These are phyloP conservation scores for Echinarachnius parma DNA, from an alignment of 53 echinoderm and acorn worm genomes.

Conservation along the genomic window DNA sequence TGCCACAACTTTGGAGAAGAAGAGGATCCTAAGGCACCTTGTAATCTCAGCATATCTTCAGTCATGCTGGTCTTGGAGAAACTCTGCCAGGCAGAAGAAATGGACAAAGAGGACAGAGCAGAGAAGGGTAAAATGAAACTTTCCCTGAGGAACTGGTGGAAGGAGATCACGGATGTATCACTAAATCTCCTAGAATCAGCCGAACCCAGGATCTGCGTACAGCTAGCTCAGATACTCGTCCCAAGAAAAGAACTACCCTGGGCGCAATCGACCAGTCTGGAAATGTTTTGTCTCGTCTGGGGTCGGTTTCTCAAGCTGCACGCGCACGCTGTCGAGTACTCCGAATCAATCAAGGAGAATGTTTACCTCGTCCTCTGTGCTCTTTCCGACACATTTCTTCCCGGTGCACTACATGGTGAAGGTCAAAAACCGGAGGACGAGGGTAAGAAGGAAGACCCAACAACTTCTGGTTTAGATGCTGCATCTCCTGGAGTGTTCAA, in stretches of 20 bases:
- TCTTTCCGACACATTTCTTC: slow-evolving; percentile 42
- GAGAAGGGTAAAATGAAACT: too few species aligned
- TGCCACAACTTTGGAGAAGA: background rate
- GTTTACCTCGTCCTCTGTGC: slow-evolving; percentile 53
- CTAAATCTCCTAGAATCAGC: slow-evolving; percentile 4
- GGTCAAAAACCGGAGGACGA: too few species aligned
- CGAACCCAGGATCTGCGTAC: slow-evolving; percentile 7
- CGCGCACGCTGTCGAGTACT: background rate
- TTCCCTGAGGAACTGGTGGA: slow-evolving; percentile 4
- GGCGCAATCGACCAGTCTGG: background rate
- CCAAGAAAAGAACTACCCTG: background rate
- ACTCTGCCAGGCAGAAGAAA: too few species aligned
- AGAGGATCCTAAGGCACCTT: background rate
- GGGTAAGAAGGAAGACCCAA: too few species aligned
- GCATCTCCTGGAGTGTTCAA: background rate
- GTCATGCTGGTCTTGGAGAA: background rate
- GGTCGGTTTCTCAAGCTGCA: slow-evolving; percentile 6
- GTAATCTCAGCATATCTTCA: slow-evolving; percentile 21
- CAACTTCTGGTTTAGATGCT: too few species aligned
- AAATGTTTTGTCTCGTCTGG: slow-evolving; percentile 23
- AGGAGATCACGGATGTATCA: background rate
- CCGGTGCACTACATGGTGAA: too few species aligned
- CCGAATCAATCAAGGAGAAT: slow-evolving; percentile 33
- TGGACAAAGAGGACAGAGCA: too few species aligned
- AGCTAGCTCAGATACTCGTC: slow-evolving; percentile 22